phyloP scores from a whole-genome alignment of 1,140 invertebrate genomes.

The Sweltsa coloradensis region DNA sequence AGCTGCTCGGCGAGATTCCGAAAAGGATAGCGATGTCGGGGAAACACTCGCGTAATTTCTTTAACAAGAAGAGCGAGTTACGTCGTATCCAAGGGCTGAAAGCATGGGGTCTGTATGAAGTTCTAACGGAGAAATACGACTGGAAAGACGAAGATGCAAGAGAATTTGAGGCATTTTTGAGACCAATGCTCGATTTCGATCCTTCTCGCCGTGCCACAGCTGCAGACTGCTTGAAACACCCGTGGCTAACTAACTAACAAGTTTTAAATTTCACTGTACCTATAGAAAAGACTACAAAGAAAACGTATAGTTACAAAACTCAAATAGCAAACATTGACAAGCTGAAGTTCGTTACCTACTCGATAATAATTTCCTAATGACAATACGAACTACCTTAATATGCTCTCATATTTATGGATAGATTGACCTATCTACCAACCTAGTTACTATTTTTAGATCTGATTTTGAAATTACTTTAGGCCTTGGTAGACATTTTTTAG shows the following conservation, averaged over 20 bases:
- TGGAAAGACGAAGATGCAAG: conserved; percentile 75
- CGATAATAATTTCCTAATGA: too few species aligned
- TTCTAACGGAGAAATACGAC: conserved; percentile 92
- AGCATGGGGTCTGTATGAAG: conserved; percentile 85
- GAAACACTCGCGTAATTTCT: conserved; percentile 85
- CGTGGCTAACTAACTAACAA: conserved; percentile 56
- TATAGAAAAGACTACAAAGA: too few species aligned
- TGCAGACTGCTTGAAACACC: conserved; percentile 82
- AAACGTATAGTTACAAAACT: conserved; percentile 5
- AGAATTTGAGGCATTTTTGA: conserved; percentile 84
- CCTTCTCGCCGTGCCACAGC: conserved; percentile 83
- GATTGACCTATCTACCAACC: too few species aligned
- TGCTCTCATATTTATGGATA: too few species aligned
- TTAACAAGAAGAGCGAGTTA: conserved; percentile 84
- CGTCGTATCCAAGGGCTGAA: conserved; percentile 86
- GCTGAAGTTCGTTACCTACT: too few species aligned
- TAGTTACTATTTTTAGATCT: too few species aligned
- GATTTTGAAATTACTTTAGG: too few species aligned
- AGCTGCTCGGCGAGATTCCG: conserved; percentile 92
- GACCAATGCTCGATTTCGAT: conserved; percentile 92
- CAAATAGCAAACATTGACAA: too few species aligned
- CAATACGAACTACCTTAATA: too few species aligned
- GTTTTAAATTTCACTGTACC: too few species aligned
- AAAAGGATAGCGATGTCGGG: conserved; percentile 77
- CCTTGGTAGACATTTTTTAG: too few species aligned